A percentile compares a stretch with the other conserved stretches of the same genome.
Evolutionary conservation across 1,140 invertebrate genomes (phyloP).

Genomic region (Hestina assimilis): DNA sequence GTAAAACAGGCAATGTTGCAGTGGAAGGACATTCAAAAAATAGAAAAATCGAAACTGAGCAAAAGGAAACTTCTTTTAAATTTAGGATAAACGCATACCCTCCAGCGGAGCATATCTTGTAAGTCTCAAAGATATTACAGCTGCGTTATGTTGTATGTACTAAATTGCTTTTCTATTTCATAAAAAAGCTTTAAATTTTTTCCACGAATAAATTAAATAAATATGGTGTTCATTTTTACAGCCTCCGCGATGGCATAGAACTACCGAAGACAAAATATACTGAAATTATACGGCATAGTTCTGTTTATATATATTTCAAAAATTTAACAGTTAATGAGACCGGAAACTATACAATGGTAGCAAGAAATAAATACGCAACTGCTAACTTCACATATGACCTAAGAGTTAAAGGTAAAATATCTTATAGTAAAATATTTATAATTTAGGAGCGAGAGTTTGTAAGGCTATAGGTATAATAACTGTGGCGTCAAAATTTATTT

Average conservation of each 20-base stretch:
- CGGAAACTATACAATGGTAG: conserved; percentile 51
- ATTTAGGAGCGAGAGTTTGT: too few relatives aligned
- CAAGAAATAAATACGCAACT: conserved; percentile 35
- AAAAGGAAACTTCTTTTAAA: conserved; percentile 15
- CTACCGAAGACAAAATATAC: conserved; percentile 34
- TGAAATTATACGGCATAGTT: background rate
- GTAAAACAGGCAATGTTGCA: conserved; percentile 32
- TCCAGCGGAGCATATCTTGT: conserved; percentile 30
- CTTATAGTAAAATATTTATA: too few relatives aligned
- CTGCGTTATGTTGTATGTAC: conserved; percentile 7
- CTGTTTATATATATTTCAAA: conserved; percentile 26
- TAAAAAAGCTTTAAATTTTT: too few relatives aligned
- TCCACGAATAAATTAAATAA: too few relatives aligned
- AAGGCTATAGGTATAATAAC: too few relatives aligned
- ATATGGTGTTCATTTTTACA: conserved; percentile 27
- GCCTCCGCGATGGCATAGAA: conserved; percentile 31
- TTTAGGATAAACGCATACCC: conserved; percentile 33
- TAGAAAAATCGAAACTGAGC: conserved; percentile 18
- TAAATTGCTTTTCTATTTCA: too few relatives aligned
- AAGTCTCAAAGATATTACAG: conserved; percentile 25
- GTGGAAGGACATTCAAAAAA: conserved; percentile 9
- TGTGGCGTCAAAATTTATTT: background rate
- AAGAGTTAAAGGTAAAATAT: conserved; percentile 39
- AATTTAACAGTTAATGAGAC: conserved; percentile 41
- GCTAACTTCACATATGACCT: conserved; percentile 38